Evolutionary conservation across 2,888 invertebrate genomes (phyloP).

Genomic region (Cosmorhoe ocellata): DNA sequence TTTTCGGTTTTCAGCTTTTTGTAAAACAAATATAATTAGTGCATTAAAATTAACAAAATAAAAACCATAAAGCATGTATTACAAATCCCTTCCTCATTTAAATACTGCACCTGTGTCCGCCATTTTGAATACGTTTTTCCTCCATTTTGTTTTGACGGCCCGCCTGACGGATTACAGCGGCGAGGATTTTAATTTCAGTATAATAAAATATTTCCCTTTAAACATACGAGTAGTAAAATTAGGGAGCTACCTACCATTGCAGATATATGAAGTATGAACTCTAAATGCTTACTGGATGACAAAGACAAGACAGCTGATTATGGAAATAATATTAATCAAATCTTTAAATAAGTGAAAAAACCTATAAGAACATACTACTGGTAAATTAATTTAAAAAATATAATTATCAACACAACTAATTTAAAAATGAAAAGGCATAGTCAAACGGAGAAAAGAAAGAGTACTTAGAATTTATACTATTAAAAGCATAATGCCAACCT

Average conservation of each 20-base stretch:
- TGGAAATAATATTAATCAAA: no score
- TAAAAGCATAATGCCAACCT: no score
- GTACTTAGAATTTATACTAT: no score
- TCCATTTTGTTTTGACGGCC: slow-evolving; percentile 56
- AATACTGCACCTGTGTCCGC: slow-evolving; percentile 62
- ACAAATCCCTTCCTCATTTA: slow-evolving; percentile 46
- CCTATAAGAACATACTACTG: no score
- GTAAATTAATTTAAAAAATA: no score
- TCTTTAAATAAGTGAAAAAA: no score
- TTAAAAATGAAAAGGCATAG: no score
- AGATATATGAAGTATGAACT: not conserved
- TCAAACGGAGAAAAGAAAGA: no score
- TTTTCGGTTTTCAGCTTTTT: not conserved
- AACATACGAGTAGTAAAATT: not conserved
- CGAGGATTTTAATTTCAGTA: slow-evolving; percentile 57
- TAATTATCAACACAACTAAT: no score
- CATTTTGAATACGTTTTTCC: slow-evolving; percentile 52
- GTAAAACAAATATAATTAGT: no score
- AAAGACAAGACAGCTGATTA: no score
- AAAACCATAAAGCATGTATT: slow-evolving; percentile 35
- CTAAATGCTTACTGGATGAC: no score
- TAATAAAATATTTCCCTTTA: slow-evolving; percentile 68
- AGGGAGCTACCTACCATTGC: not conserved
- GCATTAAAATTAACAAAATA: slow-evolving; percentile 7
- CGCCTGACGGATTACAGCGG: slow-evolving; percentile 71